Evolutionary conservation across 2,797 vertebrate species (phyloP), one percentile per base, ranked within the genome.

Genomic region (Enteromius anoplus): DNA sequence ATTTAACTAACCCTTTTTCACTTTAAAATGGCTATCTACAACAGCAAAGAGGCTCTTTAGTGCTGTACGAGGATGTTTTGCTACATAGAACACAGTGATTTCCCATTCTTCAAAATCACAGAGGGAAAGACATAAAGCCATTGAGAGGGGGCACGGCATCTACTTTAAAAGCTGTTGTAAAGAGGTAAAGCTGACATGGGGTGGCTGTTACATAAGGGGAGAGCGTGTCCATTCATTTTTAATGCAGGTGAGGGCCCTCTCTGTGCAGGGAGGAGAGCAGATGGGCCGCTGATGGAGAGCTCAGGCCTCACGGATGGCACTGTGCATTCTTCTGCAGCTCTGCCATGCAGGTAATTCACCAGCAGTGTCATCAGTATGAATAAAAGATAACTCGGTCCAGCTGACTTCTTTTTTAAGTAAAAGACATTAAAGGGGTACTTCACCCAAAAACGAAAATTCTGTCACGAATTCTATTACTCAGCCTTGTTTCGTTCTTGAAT

Each of bases 271-370:
- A 81, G 66, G 71, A 49, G 75, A 71, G 86, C 73, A 81, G 82
- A 82, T 82, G 62, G 78, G 90, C 89, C 89, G 88, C 93, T 90
- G 91, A 92, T 92, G 92, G 91, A 91, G 89, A 82, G 91, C 87
- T 87, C 88, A 92, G 92, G 86, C 86, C 90, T 82, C 68, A 85
- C 88, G 90, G 89, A 92, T 92, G 91, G 90, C 75, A 47, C 92
- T 91, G 87, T 90, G 90, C 90, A 89, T 93, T 93, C 90, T 92
- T 92, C 90, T 91, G 91, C 93, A 92, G 90, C 91, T 92, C 91
- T 92, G 91, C 92, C 93, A 92, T 93, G 93, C 93, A 94, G 92
- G 93, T 93, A 93, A 95, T 93, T 93, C 94, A 93, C 90, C 91
- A 91, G 84, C 83, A 65, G 92, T 92, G 91, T 92, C 89, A 91